phyloP scores from a whole-genome alignment of 2,888 invertebrate genomes.

The Leucophora obtusa region DNA sequence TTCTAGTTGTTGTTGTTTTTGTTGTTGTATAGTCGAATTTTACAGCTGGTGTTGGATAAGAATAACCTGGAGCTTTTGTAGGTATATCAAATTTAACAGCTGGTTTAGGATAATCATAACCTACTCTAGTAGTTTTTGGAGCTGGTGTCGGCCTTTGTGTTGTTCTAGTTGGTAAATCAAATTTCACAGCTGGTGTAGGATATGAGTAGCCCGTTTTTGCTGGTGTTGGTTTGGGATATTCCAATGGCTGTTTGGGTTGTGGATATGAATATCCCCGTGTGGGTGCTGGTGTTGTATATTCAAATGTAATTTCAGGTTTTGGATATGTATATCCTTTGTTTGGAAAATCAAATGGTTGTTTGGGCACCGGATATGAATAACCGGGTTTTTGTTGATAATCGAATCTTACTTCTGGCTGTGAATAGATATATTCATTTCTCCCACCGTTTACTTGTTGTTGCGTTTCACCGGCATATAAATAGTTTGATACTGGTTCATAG shows the following conservation, averaged over 20 bases:
- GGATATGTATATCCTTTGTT: slow-evolving; percentile 52
- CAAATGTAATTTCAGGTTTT: slow-evolving; percentile 32
- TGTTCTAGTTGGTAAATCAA: slow-evolving; percentile 36
- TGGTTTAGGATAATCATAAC: slow-evolving; percentile 71
- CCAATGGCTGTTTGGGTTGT: slow-evolving; percentile 38
- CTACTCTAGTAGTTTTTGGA: slow-evolving; percentile 42
- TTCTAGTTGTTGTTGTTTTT: neutral
- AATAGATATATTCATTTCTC: slow-evolving; percentile 46
- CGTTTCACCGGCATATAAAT: slow-evolving; percentile 31
- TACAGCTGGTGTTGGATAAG: slow-evolving; percentile 68
- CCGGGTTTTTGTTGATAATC: slow-evolving; percentile 63
- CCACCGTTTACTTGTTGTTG: slow-evolving; percentile 19
- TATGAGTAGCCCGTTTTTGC: slow-evolving; percentile 65
- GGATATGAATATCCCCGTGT: slow-evolving; percentile 54
- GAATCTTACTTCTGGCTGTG: slow-evolving; percentile 34
- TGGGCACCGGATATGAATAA: slow-evolving; percentile 71
- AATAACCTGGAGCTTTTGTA: slow-evolving; percentile 60
- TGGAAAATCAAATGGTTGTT: slow-evolving; percentile 66
- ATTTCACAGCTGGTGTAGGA: slow-evolving; percentile 44
- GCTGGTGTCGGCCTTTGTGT: slow-evolving; percentile 21
- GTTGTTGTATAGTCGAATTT: slow-evolving; percentile 63
- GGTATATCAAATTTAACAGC: slow-evolving; percentile 64
- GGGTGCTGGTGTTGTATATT: slow-evolving; percentile 30
- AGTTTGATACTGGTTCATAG: slow-evolving; percentile 54
- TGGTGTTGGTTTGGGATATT: slow-evolving; percentile 57